Conservation (phyloP, 1,140 invertebrate genomes). For the Holotrichia oblita region DNA sequence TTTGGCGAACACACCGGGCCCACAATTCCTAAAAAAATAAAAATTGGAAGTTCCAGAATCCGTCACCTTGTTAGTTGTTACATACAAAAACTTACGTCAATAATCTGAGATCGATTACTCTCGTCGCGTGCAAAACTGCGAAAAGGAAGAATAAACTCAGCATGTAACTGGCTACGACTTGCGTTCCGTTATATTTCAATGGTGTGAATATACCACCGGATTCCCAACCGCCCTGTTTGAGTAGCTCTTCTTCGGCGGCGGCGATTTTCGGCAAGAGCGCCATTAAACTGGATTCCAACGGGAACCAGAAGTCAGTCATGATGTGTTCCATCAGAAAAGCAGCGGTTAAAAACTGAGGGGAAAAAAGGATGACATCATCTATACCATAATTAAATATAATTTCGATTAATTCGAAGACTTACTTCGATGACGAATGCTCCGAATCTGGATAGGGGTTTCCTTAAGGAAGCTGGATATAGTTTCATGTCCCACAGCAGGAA, state of each 20-base stretch:
- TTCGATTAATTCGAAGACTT: slow-evolving; percentile 31
- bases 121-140: slow-evolving; percentile 51
- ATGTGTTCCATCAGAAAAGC: slow-evolving; percentile 55
- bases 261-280: slow-evolving; percentile 48
- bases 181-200: slow-evolving; percentile 46
- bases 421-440: slow-evolving; percentile 50
- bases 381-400: neutral
- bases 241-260: slow-evolving; percentile 45
- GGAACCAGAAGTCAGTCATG: slow-evolving; percentile 58
- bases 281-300: slow-evolving; percentile 50
- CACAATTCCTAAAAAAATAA: slow-evolving; percentile 6
- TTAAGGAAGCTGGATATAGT: slow-evolving; percentile 51
- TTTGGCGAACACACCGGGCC: slow-evolving; percentile 8
- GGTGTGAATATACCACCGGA: slow-evolving; percentile 43
- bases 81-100: neutral
- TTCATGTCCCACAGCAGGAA: slow-evolving; percentile 52
- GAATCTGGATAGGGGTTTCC: slow-evolving; percentile 46
- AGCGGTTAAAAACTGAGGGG: slow-evolving; percentile 52
- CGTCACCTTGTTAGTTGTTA: neutral
- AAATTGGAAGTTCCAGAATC: neutral
- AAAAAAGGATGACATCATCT: neutral
- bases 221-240: slow-evolving; percentile 42
- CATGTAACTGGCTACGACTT: slow-evolving; percentile 52
- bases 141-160: slow-evolving; percentile 53
- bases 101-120: slow-evolving; percentile 52